These are phyloP conservation scores for Centropyge bicolor DNA, from an alignment of 2,797 vertebrate species.

Conservation along the genomic window DNA sequence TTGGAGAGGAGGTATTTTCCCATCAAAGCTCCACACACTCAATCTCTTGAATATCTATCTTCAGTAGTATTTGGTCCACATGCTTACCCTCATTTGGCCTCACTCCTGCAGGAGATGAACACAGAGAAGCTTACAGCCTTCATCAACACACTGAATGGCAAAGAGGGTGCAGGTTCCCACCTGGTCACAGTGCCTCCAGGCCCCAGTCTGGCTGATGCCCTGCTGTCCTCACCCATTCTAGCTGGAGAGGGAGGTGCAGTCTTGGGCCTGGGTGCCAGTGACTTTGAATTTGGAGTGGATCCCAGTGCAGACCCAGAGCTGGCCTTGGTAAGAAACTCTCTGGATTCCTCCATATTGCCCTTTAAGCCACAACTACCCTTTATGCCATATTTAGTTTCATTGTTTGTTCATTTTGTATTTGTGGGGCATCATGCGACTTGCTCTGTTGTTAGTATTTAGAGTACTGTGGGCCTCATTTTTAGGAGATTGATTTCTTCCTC, in stretches of 20 bases:
- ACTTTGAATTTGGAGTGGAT: slow-evolving; percentile 97
- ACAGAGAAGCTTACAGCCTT: slow-evolving; percentile 96
- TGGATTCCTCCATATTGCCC: neutral
- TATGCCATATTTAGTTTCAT: neutral
- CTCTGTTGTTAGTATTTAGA: neutral
- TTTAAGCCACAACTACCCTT: neutral
- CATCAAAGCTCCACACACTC: neutral
- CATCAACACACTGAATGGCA: slow-evolving; percentile 95
- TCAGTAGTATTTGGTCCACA: slow-evolving; percentile 65
- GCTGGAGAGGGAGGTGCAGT: slow-evolving; percentile 95
- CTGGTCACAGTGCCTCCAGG: slow-evolving; percentile 95
- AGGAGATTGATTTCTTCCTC: neutral
- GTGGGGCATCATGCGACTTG: neutral
- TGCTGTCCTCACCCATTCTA: slow-evolving; percentile 94
- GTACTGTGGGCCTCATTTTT: neutral
- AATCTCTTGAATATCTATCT: neutral
- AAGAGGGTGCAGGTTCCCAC: slow-evolving; percentile 94
- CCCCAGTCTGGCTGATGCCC: slow-evolving; percentile 93
- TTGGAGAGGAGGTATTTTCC: slow-evolving; percentile 92
- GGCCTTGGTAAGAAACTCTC: slow-evolving; percentile 87
- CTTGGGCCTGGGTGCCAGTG: slow-evolving; percentile 92
- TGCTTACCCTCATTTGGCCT: slow-evolving; percentile 66
- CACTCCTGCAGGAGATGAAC: slow-evolving; percentile 88
- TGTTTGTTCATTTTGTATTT: neutral
- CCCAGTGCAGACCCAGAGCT: slow-evolving; percentile 94